These are phyloP conservation scores for Pygmarrhopalites habei DNA, from an alignment of 1,140 invertebrate species.

Conservation along the genomic window DNA sequence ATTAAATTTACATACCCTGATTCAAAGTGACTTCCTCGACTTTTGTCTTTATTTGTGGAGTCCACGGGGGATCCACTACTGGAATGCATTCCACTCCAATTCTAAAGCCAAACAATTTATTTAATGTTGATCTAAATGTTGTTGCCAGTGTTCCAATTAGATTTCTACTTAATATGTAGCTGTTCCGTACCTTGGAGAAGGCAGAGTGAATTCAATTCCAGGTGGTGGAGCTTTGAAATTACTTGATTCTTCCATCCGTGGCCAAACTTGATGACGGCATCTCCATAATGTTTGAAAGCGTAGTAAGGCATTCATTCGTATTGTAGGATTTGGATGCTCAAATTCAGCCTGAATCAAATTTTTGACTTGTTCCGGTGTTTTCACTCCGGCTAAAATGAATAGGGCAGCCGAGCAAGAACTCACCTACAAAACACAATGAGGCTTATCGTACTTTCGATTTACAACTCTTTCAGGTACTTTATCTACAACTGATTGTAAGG, in stretches of 20 bases:
- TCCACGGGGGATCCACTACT: slow-evolving; percentile 98
- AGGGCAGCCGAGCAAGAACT: slow-evolving; percentile 62
- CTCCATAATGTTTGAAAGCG: slow-evolving; percentile 95
- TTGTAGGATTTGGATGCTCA: slow-evolving; percentile 67
- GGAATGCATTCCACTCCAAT: slow-evolving; percentile 90
- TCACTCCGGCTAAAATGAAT: slow-evolving; percentile 85
- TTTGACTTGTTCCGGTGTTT: slow-evolving; percentile 75
- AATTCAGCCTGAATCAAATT: slow-evolving; percentile 81
- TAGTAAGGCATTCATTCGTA: slow-evolving; percentile 69
- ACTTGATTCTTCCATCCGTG: slow-evolving; percentile 91
- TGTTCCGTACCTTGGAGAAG: slow-evolving; percentile 65
- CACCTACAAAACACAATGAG: slow-evolving; percentile 9
- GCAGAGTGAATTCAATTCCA: slow-evolving; percentile 96
- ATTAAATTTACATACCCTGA: too few relatives aligned
- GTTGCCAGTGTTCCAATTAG: too few relatives aligned
- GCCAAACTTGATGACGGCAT: slow-evolving; percentile 96
- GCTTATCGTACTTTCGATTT: not conserved
- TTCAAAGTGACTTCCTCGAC: slow-evolving; percentile 98
- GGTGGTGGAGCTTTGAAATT: slow-evolving; percentile 96
- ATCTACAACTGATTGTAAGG: too few relatives aligned
- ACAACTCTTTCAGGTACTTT: too few relatives aligned
- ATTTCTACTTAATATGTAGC: not conserved
- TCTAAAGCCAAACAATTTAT: slow-evolving; percentile 11
- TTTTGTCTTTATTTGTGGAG: slow-evolving; percentile 93
- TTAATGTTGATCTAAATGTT: too few relatives aligned